phyloP scores from a whole-genome alignment of 2,113 vertebrate species.

The Nannobrachium achirus region DNA sequence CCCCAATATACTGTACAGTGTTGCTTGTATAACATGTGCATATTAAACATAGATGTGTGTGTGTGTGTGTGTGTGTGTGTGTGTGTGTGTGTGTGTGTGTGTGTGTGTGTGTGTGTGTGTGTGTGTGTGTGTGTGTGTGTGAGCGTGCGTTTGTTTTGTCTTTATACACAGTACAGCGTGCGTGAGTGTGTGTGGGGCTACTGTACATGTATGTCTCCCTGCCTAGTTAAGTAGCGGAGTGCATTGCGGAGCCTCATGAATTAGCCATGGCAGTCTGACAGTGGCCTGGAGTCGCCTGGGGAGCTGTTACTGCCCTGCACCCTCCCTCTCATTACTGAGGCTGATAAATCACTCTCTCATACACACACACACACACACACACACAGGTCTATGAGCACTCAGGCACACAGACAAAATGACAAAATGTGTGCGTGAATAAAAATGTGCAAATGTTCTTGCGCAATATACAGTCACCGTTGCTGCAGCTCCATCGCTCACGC shows the following conservation, averaged over 20 bases:
- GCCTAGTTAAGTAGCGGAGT: neutral
- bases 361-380: no score
- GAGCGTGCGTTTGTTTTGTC: neutral
- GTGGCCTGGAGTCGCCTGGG: neutral
- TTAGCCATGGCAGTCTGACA: conserved; percentile 13
- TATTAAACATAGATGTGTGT: neutral
- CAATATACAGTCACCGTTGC: no score
- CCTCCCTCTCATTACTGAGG: neutral
- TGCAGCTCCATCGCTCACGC: no score
- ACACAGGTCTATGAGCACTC: no score
- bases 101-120: neutral
- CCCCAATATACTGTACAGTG: no score
- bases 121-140: neutral
- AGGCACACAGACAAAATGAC: no score
- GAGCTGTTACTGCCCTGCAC: neutral
- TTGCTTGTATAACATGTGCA: neutral
- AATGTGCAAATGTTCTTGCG: no score
- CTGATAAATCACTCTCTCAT: neutral
- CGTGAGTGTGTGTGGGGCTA: neutral
- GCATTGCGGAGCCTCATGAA: neutral
- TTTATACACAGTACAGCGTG: neutral
- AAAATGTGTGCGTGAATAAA: no score
- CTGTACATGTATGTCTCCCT: neutral
- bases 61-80: neutral
- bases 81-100: neutral